Percentiles rank a stretch among this genome's conserved stretches.
Evolutionary conservation across 2,888 invertebrate species (phyloP).

Genomic region (Dicranocentrus wangi): DNA sequence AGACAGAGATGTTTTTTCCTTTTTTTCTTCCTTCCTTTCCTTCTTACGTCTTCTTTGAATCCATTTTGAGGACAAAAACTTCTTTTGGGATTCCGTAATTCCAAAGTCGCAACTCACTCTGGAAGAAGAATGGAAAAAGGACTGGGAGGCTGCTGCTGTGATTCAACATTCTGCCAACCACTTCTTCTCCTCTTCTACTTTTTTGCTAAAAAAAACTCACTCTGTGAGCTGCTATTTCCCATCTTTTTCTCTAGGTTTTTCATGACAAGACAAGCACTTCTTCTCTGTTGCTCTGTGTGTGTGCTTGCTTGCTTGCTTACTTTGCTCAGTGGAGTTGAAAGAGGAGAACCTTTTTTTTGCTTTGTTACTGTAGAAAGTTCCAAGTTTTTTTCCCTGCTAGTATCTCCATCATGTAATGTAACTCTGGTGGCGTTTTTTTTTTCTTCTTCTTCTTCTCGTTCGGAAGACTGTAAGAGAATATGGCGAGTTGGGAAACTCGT

Average conservation of each 20-base stretch:
- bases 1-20: neutral
- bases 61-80: slow-evolving; percentile 57
- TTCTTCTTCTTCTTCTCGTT: slow-evolving; percentile 1
- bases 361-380: slow-evolving; percentile 44
- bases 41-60: slow-evolving; percentile 46
- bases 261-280: slow-evolving; percentile 57
- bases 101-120: slow-evolving; percentile 58
- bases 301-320: slow-evolving; percentile 53
- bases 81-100: slow-evolving; percentile 59
- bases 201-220: slow-evolving; percentile 27
- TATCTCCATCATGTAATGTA: slow-evolving; percentile 37
- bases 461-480: slow-evolving; percentile 1
- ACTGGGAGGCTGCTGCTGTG: slow-evolving; percentile 40
- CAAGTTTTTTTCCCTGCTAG: slow-evolving; percentile 37
- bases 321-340: slow-evolving; percentile 58
- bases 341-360: slow-evolving; percentile 38
- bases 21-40: slow-evolving; percentile 37
- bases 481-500: slow-evolving; percentile 21
- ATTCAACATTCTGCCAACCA: slow-evolving; percentile 59
- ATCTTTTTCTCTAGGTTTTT: slow-evolving; percentile 52
- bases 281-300: neutral
- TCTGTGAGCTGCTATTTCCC: slow-evolving; percentile 49
- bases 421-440: slow-evolving; percentile 25
- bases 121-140: slow-evolving; percentile 38
- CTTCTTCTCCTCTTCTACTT: slow-evolving; percentile 30